These are phyloP conservation scores for Perca schrenkii DNA, from an alignment of 2,113 vertebrate genomes.

Conservation along the genomic window DNA sequence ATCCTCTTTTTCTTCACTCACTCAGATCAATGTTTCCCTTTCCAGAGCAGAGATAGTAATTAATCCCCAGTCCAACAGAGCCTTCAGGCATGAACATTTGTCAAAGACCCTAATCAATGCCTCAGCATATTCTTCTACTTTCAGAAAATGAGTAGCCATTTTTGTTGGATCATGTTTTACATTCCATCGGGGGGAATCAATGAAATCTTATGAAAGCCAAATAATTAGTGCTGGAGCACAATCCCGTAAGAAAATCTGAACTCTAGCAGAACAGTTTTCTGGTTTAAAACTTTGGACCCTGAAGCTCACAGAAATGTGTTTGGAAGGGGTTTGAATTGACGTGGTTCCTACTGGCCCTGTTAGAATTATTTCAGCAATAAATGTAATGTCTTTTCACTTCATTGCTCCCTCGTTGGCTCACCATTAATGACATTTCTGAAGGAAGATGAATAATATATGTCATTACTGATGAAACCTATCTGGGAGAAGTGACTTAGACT, in stretches of 20 bases:
- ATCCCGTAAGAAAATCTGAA: conserved; percentile 28
- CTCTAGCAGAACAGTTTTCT: conserved; percentile 25
- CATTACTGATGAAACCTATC: conserved; percentile 56
- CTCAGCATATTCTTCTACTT: conserved; percentile 47
- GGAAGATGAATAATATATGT: conserved; percentile 58
- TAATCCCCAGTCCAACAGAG: conserved; percentile 76
- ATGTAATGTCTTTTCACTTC: conserved; percentile 49
- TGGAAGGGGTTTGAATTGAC: conserved; percentile 45
- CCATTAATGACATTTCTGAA: conserved; percentile 52
- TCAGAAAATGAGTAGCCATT: conserved; percentile 58
- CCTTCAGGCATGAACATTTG: conserved; percentile 73
- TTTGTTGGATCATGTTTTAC: conserved; percentile 62
- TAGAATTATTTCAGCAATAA: conserved; percentile 50
- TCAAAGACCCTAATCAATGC: conserved; percentile 75
- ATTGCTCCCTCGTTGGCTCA: conserved; percentile 36
- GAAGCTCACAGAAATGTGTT: conserved; percentile 38
- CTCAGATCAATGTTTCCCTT: conserved; percentile 84
- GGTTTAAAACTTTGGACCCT: conserved; percentile 22
- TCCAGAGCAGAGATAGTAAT: conserved; percentile 78
- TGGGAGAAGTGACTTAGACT: conserved; percentile 42
- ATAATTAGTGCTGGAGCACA: conserved; percentile 55
- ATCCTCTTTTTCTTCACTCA: conserved; percentile 75
- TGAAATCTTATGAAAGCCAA: conserved; percentile 50
- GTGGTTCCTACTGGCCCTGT: conserved; percentile 34
- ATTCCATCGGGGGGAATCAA: conserved; percentile 61